Conservation (phyloP, 2,888 invertebrate species). For the Nomada flava region DNA sequence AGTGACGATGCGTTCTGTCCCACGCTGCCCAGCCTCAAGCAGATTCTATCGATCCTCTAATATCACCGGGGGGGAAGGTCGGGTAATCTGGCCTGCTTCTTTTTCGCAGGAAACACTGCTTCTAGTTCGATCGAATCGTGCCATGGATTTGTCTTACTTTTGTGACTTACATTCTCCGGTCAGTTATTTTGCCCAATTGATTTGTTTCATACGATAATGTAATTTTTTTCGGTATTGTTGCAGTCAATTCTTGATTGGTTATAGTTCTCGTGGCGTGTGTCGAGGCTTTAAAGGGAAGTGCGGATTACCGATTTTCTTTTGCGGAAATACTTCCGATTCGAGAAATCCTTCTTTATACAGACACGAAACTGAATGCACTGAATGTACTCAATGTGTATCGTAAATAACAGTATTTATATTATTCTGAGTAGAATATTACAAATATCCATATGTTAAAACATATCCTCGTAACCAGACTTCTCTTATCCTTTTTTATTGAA, state of each 20-base stretch:
- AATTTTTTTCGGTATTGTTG: not conserved
- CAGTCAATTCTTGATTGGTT: not conserved
- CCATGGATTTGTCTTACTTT: not conserved
- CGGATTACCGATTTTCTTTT: no score
- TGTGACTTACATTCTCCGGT: conserved; percentile 6
- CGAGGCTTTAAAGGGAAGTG: no score
- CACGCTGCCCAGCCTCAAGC: conserved; percentile 43
- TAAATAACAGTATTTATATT: no score
- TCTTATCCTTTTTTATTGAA: no score
- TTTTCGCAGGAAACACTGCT: not conserved
- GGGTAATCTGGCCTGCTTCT: conserved; percentile 42
- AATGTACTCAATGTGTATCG: no score
- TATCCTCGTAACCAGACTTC: no score
- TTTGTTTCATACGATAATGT: not conserved
- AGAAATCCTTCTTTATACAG: no score
- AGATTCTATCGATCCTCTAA: conserved; percentile 60
- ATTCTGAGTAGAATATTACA: no score
- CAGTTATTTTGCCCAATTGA: not conserved
- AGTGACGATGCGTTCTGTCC: conserved; percentile 52
- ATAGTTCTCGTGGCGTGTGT: no score
- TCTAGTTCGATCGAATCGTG: conserved; percentile 2
- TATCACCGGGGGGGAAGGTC: conserved; percentile 54
- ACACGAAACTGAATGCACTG: no score
- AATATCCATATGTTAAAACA: no score
- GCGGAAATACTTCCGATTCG: no score